A percentile compares a stretch with the other conserved stretches of the same genome.
These are phyloP conservation scores for Thalassoma bifasciatum DNA, from an alignment of 2,113 vertebrate genomes.

Conservation along the genomic window DNA sequence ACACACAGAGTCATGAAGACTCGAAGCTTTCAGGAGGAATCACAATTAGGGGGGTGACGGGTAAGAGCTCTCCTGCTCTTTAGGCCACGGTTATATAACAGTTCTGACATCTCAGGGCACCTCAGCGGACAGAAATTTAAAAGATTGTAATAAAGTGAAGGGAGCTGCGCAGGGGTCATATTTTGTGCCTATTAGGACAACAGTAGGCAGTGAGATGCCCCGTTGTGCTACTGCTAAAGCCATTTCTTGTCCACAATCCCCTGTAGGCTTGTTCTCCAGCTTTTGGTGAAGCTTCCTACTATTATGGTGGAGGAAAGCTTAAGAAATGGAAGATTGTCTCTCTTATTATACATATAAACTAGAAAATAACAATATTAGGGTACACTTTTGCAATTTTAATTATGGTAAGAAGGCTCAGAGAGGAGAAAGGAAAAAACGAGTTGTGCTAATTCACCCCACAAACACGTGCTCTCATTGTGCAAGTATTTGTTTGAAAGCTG, in stretches of 20 bases:
- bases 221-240: slow-evolving; percentile 58
- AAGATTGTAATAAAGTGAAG: slow-evolving; percentile 67
- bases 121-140: slow-evolving; percentile 66
- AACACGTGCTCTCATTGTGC: slow-evolving; percentile 65
- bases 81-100: slow-evolving; percentile 43
- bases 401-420: not conserved
- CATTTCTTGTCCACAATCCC: slow-evolving; percentile 53
- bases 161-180: slow-evolving; percentile 38
- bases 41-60: slow-evolving; percentile 72
- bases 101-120: slow-evolving; percentile 54
- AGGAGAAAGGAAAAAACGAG: slow-evolving; percentile 22
- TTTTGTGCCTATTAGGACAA: slow-evolving; percentile 46
- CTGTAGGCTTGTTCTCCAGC: slow-evolving; percentile 32
- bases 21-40: slow-evolving; percentile 67
- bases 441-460: slow-evolving; percentile 56
- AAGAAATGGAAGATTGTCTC: not conserved
- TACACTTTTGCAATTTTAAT: not conserved
- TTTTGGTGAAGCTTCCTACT: not conserved
- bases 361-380: not conserved
- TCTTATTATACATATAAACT: not conserved
- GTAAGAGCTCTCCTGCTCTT: slow-evolving; percentile 24
- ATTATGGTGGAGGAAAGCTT: not conserved
- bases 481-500: slow-evolving; percentile 75
- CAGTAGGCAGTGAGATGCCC: slow-evolving; percentile 35
- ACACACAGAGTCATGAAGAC: slow-evolving; percentile 38